Conservation (phyloP, 2,888 invertebrate genomes). For the Campaea margaritaria region DNA sequence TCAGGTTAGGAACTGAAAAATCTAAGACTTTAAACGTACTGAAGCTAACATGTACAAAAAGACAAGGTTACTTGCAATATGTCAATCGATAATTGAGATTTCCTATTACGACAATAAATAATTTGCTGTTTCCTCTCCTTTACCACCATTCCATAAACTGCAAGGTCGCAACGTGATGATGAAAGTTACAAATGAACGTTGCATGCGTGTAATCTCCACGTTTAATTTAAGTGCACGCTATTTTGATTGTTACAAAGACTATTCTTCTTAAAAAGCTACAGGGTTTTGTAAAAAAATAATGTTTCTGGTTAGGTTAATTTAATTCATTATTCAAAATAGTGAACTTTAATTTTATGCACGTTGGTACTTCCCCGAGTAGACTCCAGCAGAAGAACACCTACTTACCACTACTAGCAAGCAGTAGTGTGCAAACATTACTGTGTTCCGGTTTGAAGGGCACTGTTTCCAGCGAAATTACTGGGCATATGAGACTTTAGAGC, state of each 20-base stretch:
- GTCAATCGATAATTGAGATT: slow-evolving; percentile 12
- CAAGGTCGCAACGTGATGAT: slow-evolving; percentile 11
- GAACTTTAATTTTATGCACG: too few species aligned
- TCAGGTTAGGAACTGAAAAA: neutral
- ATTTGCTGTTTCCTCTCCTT: slow-evolving; percentile 1
- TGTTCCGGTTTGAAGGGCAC: too few species aligned
- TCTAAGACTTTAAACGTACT: neutral
- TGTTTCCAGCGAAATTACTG: too few species aligned
- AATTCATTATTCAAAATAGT: too few species aligned
- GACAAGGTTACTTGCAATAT: slow-evolving; percentile 8
- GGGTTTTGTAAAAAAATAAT: too few species aligned
- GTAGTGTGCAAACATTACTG: too few species aligned
- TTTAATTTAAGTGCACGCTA: neutral
- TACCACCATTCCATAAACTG: slow-evolving; percentile 7
- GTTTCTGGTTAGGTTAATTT: too few species aligned
- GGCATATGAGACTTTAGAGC: too few species aligned
- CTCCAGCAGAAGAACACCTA: too few species aligned
- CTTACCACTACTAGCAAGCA: too few species aligned
- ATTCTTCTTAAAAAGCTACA: too few species aligned
- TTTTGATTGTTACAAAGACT: neutral
- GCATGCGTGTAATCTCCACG: neutral
- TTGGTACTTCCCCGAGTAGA: too few species aligned
- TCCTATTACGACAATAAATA: slow-evolving; percentile 3
- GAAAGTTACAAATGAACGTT: slow-evolving; percentile 1
- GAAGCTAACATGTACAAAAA: neutral